phyloP scores from a whole-genome alignment of 2,113 vertebrate genomes.

The Oryzias curvinotus region DNA sequence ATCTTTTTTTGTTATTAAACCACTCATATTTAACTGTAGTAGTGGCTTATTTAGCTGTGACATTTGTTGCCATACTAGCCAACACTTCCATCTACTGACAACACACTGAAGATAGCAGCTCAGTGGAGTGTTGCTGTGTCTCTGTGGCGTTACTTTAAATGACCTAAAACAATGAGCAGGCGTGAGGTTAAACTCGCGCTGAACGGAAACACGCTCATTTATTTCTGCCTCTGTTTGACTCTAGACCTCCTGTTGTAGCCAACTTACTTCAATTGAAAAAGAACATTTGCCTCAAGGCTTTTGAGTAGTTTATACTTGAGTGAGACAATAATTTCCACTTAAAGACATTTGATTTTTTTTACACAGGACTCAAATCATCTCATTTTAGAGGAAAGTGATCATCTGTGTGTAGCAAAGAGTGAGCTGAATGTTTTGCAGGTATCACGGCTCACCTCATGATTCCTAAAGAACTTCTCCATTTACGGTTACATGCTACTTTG shows the following conservation, averaged over 20 bases:
- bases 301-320: too few relatives aligned
- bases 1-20: too few relatives aligned
- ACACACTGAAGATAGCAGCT: slow-evolving; percentile 45
- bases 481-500: neutral
- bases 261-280: neutral
- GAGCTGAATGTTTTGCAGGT: too few relatives aligned
- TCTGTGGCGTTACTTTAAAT: slow-evolving; percentile 41
- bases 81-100: slow-evolving; percentile 25
- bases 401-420: too few relatives aligned
- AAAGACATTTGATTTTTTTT: too few relatives aligned
- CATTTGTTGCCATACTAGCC: slow-evolving; percentile 60
- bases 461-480: too few relatives aligned
- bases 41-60: slow-evolving; percentile 28
- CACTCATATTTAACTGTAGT: too few relatives aligned
- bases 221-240: neutral
- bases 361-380: too few relatives aligned
- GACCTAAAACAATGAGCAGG: slow-evolving; percentile 33
- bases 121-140: slow-evolving; percentile 8
- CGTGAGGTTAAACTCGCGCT: slow-evolving; percentile 7
- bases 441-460: too few relatives aligned
- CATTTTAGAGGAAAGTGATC: too few relatives aligned
- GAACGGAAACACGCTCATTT: neutral
- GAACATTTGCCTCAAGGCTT: too few relatives aligned
- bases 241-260: neutral
- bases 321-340: too few relatives aligned